phyloP scores from a whole-genome alignment of 2,888 invertebrate genomes.

The Notodonta dromedarius region DNA sequence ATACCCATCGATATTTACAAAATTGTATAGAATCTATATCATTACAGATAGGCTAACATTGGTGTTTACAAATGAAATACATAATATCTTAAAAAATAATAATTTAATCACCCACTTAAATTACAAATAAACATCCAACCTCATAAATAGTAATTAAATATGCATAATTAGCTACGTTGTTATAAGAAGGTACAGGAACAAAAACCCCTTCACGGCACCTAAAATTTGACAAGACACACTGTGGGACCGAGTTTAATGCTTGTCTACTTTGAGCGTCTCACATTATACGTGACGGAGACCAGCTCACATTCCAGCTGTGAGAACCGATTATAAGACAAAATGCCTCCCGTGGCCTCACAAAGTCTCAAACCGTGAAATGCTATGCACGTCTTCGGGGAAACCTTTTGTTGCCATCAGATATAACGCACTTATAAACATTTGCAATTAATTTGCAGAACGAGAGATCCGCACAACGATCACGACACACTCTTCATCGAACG shows the following conservation, averaged over 20 bases:
- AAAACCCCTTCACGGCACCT: slow-evolving; percentile 27
- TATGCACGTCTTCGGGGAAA: slow-evolving; percentile 14
- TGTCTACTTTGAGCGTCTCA: slow-evolving; percentile 54
- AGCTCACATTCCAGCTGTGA: slow-evolving; percentile 48
- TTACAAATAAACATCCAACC: too few species aligned
- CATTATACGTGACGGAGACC: slow-evolving; percentile 41
- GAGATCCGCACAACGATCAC: slow-evolving; percentile 56
- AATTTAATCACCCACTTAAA: too few species aligned
- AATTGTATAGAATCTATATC: too few species aligned
- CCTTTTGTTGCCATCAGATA: slow-evolving; percentile 12
- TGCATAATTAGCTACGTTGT: background rate
- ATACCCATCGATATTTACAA: too few species aligned
- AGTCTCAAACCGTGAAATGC: slow-evolving; percentile 18
- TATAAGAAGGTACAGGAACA: slow-evolving; percentile 2
- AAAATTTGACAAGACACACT: slow-evolving; percentile 36
- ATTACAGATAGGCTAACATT: too few species aligned
- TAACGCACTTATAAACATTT: slow-evolving; percentile 1
- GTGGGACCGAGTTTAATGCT: slow-evolving; percentile 51
- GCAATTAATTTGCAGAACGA: slow-evolving; percentile 51
- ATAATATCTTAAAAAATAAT: too few species aligned
- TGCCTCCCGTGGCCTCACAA: slow-evolving; percentile 26
- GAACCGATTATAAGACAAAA: slow-evolving; percentile 38
- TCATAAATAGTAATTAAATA: background rate
- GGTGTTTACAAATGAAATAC: too few species aligned
- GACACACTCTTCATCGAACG: slow-evolving; percentile 65